A percentile compares a stretch with the other conserved stretches of the same genome.
phyloP scores from a whole-genome alignment of 1,140 invertebrate genomes.

The Achatina immaculata region DNA sequence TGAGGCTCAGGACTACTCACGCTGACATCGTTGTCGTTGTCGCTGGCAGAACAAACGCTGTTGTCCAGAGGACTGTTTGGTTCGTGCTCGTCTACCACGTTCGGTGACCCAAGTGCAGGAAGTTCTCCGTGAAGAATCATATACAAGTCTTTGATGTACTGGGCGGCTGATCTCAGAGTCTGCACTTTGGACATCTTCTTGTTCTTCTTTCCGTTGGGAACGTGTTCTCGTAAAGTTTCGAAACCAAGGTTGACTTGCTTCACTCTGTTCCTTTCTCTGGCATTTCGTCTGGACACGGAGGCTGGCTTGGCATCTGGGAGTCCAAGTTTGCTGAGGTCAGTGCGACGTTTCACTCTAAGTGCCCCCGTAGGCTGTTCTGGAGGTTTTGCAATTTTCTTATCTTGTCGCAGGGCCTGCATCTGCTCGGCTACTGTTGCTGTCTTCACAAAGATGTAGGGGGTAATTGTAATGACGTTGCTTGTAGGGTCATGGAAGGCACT shows the following conservation, averaged over 20 bases:
- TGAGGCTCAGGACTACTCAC: conserved; percentile 22
- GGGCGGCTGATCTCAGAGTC: conserved; percentile 90
- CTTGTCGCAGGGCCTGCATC: conserved; percentile 55
- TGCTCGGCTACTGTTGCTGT: conserved; percentile 63
- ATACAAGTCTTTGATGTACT: conserved; percentile 90
- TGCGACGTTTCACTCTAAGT: conserved; percentile 62
- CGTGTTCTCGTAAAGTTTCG: conserved; percentile 67
- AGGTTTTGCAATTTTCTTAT: conserved; percentile 54
- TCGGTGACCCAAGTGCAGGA: conserved; percentile 28
- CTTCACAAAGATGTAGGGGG: conserved; percentile 59
- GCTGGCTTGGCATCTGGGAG: conserved; percentile 76
- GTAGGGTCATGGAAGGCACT: conserved; percentile 46
- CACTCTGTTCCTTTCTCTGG: conserved; percentile 91
- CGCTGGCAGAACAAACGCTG: conserved; percentile 31
- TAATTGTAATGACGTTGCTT: conserved; percentile 49
- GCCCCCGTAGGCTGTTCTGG: conserved; percentile 50
- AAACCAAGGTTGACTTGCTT: conserved; percentile 88
- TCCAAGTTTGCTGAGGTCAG: conserved; percentile 61
- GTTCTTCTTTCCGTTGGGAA: conserved; percentile 74
- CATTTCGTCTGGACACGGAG: conserved; percentile 90
- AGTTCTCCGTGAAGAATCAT: conserved; percentile 77
- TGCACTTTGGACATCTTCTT: conserved; percentile 83
- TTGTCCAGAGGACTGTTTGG: conserved; percentile 35
- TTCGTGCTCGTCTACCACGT: conserved; percentile 15
- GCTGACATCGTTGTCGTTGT: conserved; percentile 35